A percentile compares a stretch with the other conserved stretches of the same genome.
Conservation (phyloP, 1,140 invertebrate genomes). For the Leucophenga varia region DNA sequence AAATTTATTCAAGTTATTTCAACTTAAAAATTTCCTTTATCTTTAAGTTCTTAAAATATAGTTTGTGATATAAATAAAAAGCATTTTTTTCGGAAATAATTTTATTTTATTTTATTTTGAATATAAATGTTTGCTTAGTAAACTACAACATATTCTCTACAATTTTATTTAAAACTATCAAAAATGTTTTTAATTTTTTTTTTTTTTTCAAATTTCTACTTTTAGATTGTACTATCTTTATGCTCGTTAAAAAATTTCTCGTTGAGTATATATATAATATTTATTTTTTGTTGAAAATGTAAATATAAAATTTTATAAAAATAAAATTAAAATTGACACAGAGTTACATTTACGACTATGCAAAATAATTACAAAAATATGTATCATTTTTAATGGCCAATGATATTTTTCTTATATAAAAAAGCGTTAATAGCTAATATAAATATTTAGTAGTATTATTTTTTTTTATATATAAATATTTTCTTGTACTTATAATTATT, state of each 20-base stretch:
- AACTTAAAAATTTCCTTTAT: no score
- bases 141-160: neutral
- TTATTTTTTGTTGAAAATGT: conserved; percentile 24
- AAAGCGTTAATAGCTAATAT: no score
- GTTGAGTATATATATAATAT: conserved; percentile 25
- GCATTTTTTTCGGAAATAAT: no score
- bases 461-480: conserved; percentile 12
- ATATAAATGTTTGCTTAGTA: no score
- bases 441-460: no score
- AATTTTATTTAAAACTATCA: neutral
- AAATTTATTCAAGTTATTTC: no score
- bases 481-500: neutral
- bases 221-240: conserved; percentile 46
- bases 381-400: no score
- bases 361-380: conserved; percentile 51
- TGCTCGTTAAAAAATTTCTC: conserved; percentile 34
- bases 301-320: conserved; percentile 14
- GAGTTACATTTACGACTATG: conserved; percentile 31
- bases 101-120: no score
- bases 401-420: conserved; percentile 12
- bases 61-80: no score
- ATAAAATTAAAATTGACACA: conserved; percentile 34
- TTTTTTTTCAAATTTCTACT: conserved; percentile 42
- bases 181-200: neutral
- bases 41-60: no score